A percentile compares a stretch with the other conserved stretches of the same genome.
Evolutionary conservation across 2,113 vertebrate species (phyloP).

Genomic region (Synchiropus splendidus): DNA sequence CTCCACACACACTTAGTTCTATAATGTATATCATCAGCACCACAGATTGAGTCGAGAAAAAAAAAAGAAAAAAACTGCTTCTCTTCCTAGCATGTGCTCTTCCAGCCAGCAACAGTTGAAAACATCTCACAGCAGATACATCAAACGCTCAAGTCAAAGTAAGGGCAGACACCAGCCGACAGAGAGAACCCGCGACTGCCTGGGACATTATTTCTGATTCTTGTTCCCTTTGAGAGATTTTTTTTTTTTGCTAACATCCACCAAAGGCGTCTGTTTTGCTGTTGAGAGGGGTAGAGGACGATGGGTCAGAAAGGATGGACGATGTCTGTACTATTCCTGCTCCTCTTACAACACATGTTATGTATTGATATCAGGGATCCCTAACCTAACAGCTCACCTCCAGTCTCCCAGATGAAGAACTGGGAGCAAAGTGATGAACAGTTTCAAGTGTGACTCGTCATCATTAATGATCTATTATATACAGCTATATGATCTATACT

Average conservation of each 20-base stretch:
- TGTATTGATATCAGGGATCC: background rate
- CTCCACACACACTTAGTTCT: slow-evolving; percentile 38
- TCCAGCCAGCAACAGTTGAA: slow-evolving; percentile 12
- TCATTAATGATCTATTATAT: no score
- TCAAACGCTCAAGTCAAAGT: slow-evolving; percentile 36
- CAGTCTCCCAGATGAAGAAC: no score
- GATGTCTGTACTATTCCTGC: slow-evolving; percentile 48
- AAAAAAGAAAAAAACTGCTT: background rate
- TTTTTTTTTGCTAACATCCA: slow-evolving; percentile 37
- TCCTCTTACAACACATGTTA: slow-evolving; percentile 35
- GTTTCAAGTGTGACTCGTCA: no score
- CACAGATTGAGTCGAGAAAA: slow-evolving; percentile 8
- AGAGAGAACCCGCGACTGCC: slow-evolving; percentile 8
- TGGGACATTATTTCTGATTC: slow-evolving; percentile 23
- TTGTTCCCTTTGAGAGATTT: slow-evolving; percentile 23
- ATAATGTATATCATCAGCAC: slow-evolving; percentile 41
- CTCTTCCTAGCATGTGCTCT: slow-evolving; percentile 15
- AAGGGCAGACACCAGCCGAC: slow-evolving; percentile 26
- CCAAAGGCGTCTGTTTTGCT: slow-evolving; percentile 31
- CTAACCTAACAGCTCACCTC: no score
- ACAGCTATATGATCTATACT: no score
- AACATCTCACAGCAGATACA: slow-evolving; percentile 25
- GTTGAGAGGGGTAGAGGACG: slow-evolving; percentile 22
- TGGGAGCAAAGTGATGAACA: no score
- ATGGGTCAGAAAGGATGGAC: slow-evolving; percentile 34